A percentile compares a stretch with the other conserved stretches of the same genome.
Evolutionary conservation across 2,888 invertebrate species (phyloP).

Genomic region (Eretmocerus hayati): DNA sequence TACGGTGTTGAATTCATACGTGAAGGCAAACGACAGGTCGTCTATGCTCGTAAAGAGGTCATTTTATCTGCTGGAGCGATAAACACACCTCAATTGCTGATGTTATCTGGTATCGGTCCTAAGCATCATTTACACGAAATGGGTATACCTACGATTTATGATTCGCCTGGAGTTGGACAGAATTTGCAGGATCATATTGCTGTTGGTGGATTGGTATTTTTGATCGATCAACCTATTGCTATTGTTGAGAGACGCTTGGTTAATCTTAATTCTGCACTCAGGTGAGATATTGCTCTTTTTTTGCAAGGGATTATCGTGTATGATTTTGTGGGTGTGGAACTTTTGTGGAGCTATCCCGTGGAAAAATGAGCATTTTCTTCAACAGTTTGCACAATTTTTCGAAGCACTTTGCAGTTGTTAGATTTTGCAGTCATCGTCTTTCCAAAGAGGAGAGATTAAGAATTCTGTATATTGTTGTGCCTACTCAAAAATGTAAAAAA

Average conservation of each 20-base stretch:
- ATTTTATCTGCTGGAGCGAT: conserved; percentile 85
- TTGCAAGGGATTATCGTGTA: too few species aligned
- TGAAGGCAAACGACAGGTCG: conserved; percentile 56
- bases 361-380: too few species aligned
- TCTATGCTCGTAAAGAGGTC: conserved; percentile 70
- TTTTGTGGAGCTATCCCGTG: too few species aligned
- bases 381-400: too few species aligned
- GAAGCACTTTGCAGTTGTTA: too few species aligned
- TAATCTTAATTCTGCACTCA: conserved; percentile 72
- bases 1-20: conserved; percentile 75
- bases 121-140: conserved; percentile 63
- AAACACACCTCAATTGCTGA: conserved; percentile 82
- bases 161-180: conserved; percentile 76
- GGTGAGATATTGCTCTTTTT: too few species aligned
- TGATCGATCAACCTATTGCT: conserved; percentile 73
- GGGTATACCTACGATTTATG: conserved; percentile 65
- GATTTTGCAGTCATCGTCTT: too few species aligned
- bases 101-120: conserved; percentile 87
- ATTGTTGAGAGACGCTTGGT: conserved; percentile 74
- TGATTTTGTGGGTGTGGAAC: too few species aligned
- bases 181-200: conserved; percentile 89
- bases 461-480: too few species aligned
- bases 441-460: too few species aligned
- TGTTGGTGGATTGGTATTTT: conserved; percentile 74
- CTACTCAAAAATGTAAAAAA: too few species aligned